Evolutionary conservation across 2,113 vertebrate species (phyloP).

Genomic region (Cyphomyrus plagiostoma): DNA sequence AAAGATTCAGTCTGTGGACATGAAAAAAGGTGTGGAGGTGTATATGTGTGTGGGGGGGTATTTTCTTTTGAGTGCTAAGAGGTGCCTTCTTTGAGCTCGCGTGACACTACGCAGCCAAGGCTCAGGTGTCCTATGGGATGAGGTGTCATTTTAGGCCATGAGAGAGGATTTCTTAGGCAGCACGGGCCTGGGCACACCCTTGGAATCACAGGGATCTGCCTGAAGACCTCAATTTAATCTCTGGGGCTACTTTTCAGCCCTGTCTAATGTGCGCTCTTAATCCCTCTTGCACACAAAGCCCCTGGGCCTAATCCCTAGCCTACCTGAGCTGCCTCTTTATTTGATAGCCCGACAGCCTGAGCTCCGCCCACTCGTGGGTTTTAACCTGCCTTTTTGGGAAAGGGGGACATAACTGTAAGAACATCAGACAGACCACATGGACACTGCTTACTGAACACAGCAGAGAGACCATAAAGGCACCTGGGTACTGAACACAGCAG

Average conservation of each 20-base stretch:
- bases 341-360: conserved; percentile 26
- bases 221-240: conserved; percentile 58
- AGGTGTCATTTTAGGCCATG: neutral
- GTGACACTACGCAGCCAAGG: neutral
- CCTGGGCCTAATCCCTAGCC: conserved; percentile 49
- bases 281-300: conserved; percentile 51
- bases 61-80: neutral
- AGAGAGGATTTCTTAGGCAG: neutral
- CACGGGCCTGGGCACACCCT: neutral
- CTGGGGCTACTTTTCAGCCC: conserved; percentile 32
- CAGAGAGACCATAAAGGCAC: neutral
- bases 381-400: conserved; percentile 2
- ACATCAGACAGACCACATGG: neutral
- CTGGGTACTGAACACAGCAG: neutral
- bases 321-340: conserved; percentile 40
- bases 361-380: conserved; percentile 12
- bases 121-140: neutral
- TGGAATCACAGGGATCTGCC: neutral
- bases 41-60: neutral
- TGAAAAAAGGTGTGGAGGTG: neutral
- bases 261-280: conserved; percentile 61
- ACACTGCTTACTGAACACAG: neutral
- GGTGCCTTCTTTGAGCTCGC: neutral
- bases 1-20: neutral
- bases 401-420: neutral